Evolutionary conservation across 2,797 vertebrate genomes (phyloP).

Genomic region (Sitta carolinensis): DNA sequence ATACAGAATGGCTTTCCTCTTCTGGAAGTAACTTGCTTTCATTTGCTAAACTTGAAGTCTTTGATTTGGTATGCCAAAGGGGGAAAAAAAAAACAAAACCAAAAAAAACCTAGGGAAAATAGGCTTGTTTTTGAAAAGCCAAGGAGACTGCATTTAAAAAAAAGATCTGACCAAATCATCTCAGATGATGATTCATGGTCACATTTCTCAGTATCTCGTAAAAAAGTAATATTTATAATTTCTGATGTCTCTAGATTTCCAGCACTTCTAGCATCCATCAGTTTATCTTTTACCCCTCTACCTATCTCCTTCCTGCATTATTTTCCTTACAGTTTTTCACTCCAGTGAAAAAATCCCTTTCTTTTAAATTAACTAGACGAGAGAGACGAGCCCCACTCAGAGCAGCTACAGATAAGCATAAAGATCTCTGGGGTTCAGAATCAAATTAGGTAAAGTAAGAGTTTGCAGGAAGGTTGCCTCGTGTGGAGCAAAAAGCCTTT

Average conservation of each 20-base stretch:
- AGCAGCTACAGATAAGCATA: constrained; percentile 39
- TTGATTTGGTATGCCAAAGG: not conserved
- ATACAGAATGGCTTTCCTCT: constrained; percentile 32
- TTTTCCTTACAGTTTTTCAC: not conserved
- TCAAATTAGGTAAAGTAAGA: constrained; percentile 35
- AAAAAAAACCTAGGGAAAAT: not conserved
- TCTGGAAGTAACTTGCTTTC: constrained; percentile 49
- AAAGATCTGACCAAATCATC: constrained; percentile 53
- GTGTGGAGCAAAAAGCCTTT: constrained; percentile 68
- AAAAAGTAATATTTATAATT: constrained; percentile 12
- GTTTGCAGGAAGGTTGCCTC: constrained; percentile 11
- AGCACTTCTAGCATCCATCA: not conserved
- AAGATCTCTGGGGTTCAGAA: constrained; percentile 28
- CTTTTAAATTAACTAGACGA: constrained; percentile 14
- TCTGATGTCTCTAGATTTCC: constrained; percentile 16
- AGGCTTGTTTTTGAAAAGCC: constrained; percentile 42
- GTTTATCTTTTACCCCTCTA: not conserved
- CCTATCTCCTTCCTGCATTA: not conserved
- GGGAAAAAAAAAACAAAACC: no score
- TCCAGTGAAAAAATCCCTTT: constrained; percentile 1
- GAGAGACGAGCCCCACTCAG: constrained; percentile 16
- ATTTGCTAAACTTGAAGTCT: constrained; percentile 36
- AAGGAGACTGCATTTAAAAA: constrained; percentile 19
- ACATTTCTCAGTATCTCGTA: constrained; percentile 61
- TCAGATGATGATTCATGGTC: constrained; percentile 67